Conservation (phyloP, 2,797 vertebrate species). For the Liparis tanakae region DNA sequence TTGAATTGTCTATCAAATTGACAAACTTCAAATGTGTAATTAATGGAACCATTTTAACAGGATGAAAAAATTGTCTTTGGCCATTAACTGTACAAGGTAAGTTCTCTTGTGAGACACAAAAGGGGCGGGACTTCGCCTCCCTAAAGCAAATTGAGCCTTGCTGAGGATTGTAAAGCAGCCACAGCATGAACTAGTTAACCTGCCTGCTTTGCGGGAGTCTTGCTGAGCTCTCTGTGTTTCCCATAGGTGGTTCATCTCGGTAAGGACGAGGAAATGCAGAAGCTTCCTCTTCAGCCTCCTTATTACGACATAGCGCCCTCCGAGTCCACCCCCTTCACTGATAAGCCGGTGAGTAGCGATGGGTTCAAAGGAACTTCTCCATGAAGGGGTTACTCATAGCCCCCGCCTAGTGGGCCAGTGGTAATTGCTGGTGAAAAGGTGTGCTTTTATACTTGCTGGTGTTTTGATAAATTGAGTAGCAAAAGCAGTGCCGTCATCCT, state of each 20-base stretch:
- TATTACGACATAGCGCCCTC: slow-evolving; percentile 92
- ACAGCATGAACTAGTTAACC: slow-evolving; percentile 1
- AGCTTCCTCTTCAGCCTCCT: slow-evolving; percentile 87
- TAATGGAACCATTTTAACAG: neutral
- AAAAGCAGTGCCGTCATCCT: slow-evolving; percentile 14
- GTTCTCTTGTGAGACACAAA: neutral
- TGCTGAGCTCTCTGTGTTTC: slow-evolving; percentile 63
- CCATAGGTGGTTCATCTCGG: slow-evolving; percentile 90
- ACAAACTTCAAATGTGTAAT: neutral
- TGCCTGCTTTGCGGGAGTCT: slow-evolving; percentile 23
- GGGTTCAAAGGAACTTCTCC: slow-evolving; percentile 35
- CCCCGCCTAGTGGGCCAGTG: slow-evolving; percentile 5
- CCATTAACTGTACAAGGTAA: neutral
- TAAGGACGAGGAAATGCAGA: slow-evolving; percentile 89
- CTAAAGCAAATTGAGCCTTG: slow-evolving; percentile 1
- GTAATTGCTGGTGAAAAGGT: slow-evolving; percentile 46
- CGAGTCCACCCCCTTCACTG: slow-evolving; percentile 84
- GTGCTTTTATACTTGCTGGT: slow-evolving; percentile 9
- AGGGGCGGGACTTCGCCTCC: neutral
- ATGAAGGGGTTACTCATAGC: slow-evolving; percentile 34
- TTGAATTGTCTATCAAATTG: neutral
- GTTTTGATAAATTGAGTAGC: slow-evolving; percentile 35
- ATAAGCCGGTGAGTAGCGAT: slow-evolving; percentile 87
- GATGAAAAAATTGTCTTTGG: too few relatives aligned
- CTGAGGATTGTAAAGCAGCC: neutral